A percentile compares a stretch with the other conserved stretches of the same genome.
Evolutionary conservation across 2,113 vertebrate genomes (phyloP).

Genomic region (Paracanthobrama guichenoti): DNA sequence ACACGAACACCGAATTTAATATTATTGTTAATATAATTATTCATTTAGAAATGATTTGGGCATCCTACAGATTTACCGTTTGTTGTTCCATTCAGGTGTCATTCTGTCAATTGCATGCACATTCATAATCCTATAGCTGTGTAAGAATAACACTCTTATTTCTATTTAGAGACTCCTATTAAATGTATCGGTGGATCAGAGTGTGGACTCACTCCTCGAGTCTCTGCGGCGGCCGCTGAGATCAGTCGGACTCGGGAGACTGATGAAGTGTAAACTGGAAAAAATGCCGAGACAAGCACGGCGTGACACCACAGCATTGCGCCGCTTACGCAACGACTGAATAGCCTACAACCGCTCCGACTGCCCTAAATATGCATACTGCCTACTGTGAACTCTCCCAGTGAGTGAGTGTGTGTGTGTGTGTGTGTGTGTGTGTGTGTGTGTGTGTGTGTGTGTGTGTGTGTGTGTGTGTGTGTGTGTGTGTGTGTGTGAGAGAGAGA

Average conservation of each 20-base stretch:
- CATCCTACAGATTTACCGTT: background rate
- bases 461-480: background rate
- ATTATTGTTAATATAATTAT: background rate
- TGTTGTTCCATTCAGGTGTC: background rate
- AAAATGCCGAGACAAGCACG: slow-evolving; percentile 33
- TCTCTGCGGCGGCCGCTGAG: background rate
- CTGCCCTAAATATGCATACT: background rate
- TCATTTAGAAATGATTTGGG: background rate
- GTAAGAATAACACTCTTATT: background rate
- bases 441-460: no score
- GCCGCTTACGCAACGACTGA: slow-evolving; percentile 29
- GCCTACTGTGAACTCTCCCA: background rate
- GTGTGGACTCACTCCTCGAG: background rate
- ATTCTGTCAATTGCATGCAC: background rate
- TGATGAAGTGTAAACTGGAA: slow-evolving; percentile 39
- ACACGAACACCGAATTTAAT: no score
- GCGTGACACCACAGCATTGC: slow-evolving; percentile 43
- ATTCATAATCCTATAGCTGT: background rate
- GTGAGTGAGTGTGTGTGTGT: no score
- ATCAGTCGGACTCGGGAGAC: slow-evolving; percentile 12
- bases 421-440: background rate
- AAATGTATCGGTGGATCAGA: background rate
- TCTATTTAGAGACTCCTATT: background rate
- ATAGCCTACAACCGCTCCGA: slow-evolving; percentile 31
- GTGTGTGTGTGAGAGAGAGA: background rate